phyloP scores from a whole-genome alignment of 2,888 invertebrate species.

The Acrocyrtus sp. region DNA sequence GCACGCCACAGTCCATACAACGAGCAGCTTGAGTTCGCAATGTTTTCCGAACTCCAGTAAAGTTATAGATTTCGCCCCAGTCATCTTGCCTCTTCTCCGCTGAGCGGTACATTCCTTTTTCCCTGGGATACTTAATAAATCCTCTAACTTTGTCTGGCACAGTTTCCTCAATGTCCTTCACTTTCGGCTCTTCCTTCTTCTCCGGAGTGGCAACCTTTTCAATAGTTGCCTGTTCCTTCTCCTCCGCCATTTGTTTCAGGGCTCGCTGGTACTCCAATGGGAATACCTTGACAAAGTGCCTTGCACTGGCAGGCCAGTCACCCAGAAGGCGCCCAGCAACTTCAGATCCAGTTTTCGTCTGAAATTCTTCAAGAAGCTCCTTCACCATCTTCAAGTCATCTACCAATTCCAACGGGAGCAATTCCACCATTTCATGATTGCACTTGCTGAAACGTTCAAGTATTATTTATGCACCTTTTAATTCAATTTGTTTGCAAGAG shows the following conservation, averaged over 20 bases:
- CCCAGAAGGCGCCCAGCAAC: constrained; percentile 82
- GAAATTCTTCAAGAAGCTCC: constrained; percentile 83
- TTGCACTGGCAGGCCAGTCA: constrained; percentile 81
- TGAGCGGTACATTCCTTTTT: constrained; percentile 85
- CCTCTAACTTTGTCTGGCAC: constrained; percentile 84
- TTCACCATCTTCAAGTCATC: constrained; percentile 84
- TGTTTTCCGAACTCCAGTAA: constrained; percentile 85
- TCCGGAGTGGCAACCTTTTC: constrained; percentile 65
- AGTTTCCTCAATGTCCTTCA: constrained; percentile 89
- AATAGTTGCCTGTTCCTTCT: constrained; percentile 64
- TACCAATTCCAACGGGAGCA: constrained; percentile 80
- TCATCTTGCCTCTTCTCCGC: constrained; percentile 87
- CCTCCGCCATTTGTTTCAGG: constrained; percentile 75
- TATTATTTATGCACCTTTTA: not conserved
- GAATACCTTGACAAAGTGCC: constrained; percentile 83
- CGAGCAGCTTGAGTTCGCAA: constrained; percentile 90
- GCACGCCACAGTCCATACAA: constrained; percentile 96
- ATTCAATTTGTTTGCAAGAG: not conserved
- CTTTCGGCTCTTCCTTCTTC: constrained; percentile 66
- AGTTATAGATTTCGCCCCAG: constrained; percentile 97
- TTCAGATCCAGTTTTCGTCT: constrained; percentile 86
- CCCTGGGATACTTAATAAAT: constrained; percentile 95
- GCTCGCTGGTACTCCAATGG: constrained; percentile 87
- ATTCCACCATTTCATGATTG: constrained; percentile 94
- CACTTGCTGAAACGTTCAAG: constrained; percentile 78